These are phyloP conservation scores for Ascaphus truei DNA, from an alignment of 2,113 vertebrate species.

Conservation along the genomic window DNA sequence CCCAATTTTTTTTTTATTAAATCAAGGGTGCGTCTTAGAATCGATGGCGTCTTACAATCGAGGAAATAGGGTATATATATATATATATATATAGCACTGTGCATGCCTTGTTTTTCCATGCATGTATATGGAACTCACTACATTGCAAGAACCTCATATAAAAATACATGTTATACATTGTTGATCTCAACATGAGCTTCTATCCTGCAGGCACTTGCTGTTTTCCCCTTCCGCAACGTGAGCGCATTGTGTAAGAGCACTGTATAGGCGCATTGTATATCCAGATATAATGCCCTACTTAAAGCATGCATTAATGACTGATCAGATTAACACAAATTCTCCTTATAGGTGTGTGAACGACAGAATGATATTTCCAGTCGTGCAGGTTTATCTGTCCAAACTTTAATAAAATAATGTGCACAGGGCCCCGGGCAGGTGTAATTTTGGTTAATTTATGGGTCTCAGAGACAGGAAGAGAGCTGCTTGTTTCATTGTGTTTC, in stretches of 20 bases:
- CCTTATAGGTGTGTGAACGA: conserved; percentile 22
- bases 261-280: background rate
- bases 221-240: background rate
- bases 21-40: too few relatives aligned
- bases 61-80: too few relatives aligned
- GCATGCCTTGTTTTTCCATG: too few relatives aligned
- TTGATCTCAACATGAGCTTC: background rate
- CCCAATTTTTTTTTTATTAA: too few relatives aligned
- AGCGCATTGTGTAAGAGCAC: background rate
- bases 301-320: background rate
- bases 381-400: conserved; percentile 46
- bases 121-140: too few relatives aligned
- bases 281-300: background rate
- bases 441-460: conserved; percentile 54
- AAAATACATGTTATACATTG: too few relatives aligned
- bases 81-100: too few relatives aligned
- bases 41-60: too few relatives aligned
- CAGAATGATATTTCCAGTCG: conserved; percentile 42
- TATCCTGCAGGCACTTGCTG: background rate
- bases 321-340: conserved; percentile 1
- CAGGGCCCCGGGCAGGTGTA: conserved; percentile 49
- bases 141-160: too few relatives aligned
- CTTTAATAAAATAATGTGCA: conserved; percentile 51
- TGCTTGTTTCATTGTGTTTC: conserved; percentile 52
- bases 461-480: conserved; percentile 53